These are phyloP conservation scores for Brachylomia viminalis DNA, from an alignment of 2,888 invertebrate species.

Conservation along the genomic window DNA sequence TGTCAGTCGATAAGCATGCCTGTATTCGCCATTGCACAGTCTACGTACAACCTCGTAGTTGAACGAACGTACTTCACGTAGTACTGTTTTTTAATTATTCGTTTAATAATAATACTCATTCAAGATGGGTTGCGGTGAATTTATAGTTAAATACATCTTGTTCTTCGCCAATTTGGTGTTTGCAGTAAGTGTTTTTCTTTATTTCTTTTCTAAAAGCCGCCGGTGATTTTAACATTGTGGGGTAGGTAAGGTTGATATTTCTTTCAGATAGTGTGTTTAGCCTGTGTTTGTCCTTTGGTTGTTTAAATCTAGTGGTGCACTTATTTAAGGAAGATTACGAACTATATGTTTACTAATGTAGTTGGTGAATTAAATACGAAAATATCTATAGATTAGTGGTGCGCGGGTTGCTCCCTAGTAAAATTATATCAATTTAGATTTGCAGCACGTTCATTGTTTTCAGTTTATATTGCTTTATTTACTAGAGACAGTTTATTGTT, in stretches of 20 bases:
- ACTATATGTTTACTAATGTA: background rate
- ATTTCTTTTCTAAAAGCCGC: background rate
- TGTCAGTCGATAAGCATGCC: constrained; percentile 46
- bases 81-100: constrained; percentile 3
- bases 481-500: background rate
- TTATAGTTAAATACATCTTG: constrained; percentile 94
- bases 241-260: background rate
- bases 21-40: constrained; percentile 25
- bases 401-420: background rate
- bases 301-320: constrained; percentile 9
- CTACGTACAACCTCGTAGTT: constrained; percentile 2
- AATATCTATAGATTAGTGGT: background rate
- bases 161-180: constrained; percentile 94
- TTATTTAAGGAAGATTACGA: background rate
- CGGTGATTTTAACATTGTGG: background rate
- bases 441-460: background rate
- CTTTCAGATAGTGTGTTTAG: background rate
- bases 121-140: constrained; percentile 93
- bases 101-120: constrained; percentile 10
- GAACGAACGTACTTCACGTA: constrained; percentile 32
- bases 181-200: constrained; percentile 91
- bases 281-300: background rate
- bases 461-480: constrained; percentile 7
- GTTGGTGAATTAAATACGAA: background rate
- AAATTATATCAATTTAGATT: constrained; percentile 1